Percentiles rank a stretch among this genome's conserved stretches.
phyloP scores from a whole-genome alignment of 2,888 invertebrate species.

The Conus canariensis region DNA sequence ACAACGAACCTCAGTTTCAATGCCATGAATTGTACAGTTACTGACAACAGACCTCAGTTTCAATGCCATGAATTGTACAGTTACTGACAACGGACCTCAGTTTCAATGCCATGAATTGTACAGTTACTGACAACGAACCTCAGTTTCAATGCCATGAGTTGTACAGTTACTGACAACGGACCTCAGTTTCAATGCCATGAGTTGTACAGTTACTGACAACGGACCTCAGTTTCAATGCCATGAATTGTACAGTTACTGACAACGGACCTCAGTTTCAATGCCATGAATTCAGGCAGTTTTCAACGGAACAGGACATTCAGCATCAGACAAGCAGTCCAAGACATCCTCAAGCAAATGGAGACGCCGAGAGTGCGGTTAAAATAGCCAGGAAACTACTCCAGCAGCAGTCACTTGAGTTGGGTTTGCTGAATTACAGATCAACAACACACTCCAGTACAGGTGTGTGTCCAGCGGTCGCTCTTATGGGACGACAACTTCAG shows the following conservation, averaged over 20 bases:
- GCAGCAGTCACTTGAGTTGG: neutral
- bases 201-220: neutral
- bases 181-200: conserved; percentile 25
- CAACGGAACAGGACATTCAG: neutral
- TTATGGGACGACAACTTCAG: neutral
- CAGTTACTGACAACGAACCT: conserved; percentile 30
- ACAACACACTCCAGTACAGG: neutral
- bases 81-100: conserved; percentile 35
- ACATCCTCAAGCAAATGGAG: neutral
- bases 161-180: conserved; percentile 26
- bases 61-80: neutral
- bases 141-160: conserved; percentile 8
- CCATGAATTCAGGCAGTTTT: neutral
- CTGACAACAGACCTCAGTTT: conserved; percentile 38
- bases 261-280: conserved; percentile 37
- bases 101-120: conserved; percentile 1
- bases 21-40: neutral
- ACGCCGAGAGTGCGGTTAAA: conserved; percentile 12
- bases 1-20: conserved; percentile 39
- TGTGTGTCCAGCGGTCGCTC: neutral
- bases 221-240: no score
- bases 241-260: conserved; percentile 5
- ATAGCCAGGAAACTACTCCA: neutral
- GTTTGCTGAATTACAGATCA: neutral
- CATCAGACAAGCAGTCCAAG: neutral